A percentile compares a stretch with the other conserved stretches of the same genome.
These are phyloP conservation scores for Probosciger aterrimus DNA, from an alignment of 2,113 vertebrate genomes.

Conservation along the genomic window DNA sequence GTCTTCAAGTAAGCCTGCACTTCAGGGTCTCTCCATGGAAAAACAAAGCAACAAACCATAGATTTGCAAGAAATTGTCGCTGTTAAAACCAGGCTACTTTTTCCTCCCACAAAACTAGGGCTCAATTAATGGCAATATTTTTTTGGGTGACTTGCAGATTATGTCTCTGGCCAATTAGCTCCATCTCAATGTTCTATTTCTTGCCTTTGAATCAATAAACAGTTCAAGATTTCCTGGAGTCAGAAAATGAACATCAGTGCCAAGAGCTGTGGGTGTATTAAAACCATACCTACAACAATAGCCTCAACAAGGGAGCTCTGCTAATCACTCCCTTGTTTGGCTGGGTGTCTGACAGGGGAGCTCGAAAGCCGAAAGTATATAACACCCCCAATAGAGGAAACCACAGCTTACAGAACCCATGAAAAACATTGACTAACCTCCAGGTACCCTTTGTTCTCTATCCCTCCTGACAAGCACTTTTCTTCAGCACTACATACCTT, in stretches of 20 bases:
- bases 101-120: neutral
- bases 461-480: constrained; percentile 59
- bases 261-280: constrained; percentile 72
- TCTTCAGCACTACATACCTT: constrained; percentile 43
- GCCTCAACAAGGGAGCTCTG: constrained; percentile 48
- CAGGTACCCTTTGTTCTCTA: constrained; percentile 71
- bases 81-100: neutral
- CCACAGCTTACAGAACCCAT: constrained; percentile 59
- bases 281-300: constrained; percentile 76
- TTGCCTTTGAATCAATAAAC: constrained; percentile 72
- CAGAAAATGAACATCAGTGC: constrained; percentile 51
- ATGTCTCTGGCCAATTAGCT: constrained; percentile 63
- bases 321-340: constrained; percentile 60
- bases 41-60: neutral
- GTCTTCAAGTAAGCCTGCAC: neutral
- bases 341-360: constrained; percentile 45
- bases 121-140: constrained; percentile 65
- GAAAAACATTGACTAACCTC: constrained; percentile 69
- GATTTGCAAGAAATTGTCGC: neutral
- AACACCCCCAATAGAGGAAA: constrained; percentile 66
- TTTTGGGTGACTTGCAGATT: constrained; percentile 61
- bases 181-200: constrained; percentile 66
- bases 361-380: constrained; percentile 42
- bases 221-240: constrained; percentile 75
- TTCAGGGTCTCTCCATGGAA: neutral